Percentiles rank a stretch among this genome's conserved stretches.
These are phyloP conservation scores for Arctia plantaginis DNA, from an alignment of 2,888 invertebrate species.

Conservation along the genomic window DNA sequence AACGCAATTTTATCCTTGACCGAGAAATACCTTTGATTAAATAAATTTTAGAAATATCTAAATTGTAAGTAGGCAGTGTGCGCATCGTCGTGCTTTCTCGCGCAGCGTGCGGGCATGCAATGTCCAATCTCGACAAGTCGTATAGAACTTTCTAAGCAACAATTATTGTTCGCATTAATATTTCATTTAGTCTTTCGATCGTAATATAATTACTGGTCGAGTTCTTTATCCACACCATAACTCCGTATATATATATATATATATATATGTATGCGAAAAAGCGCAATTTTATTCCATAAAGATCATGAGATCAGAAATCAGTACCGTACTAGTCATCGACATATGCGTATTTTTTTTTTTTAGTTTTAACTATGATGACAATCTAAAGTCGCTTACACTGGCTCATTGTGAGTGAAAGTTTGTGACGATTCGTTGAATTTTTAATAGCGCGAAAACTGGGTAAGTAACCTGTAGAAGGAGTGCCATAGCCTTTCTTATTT, in stretches of 20 bases:
- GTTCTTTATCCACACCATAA: conserved; percentile 50
- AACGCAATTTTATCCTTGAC: conserved; percentile 6
- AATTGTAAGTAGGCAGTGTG: conserved; percentile 35
- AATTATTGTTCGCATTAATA: conserved; percentile 85
- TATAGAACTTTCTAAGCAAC: conserved; percentile 85
- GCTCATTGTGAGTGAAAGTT: conserved; percentile 80
- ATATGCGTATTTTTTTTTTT: conserved; percentile 36
- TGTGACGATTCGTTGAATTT: conserved; percentile 82
- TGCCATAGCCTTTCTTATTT: conserved; percentile 80
- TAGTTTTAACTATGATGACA: conserved; percentile 51
- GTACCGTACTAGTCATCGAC: conserved; percentile 25
- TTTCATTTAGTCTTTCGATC: conserved; percentile 78
- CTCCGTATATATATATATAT: too few species aligned
- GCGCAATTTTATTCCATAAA: conserved; percentile 10
- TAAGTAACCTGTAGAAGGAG: conserved; percentile 79
- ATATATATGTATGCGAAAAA: conserved; percentile 22
- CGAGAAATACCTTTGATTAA: conserved; percentile 14
- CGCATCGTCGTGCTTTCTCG: conserved; percentile 82
- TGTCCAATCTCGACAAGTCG: conserved; percentile 79
- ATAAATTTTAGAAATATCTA: conserved; percentile 25
- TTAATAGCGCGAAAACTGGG: conserved; percentile 82
- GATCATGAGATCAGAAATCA: conserved; percentile 17
- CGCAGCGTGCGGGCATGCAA: conserved; percentile 84
- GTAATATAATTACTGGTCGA: conserved; percentile 61
- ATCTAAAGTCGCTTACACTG: conserved; percentile 59